These are phyloP conservation scores for Crotalus viridis DNA, from an alignment of 2,113 vertebrate genomes.

Conservation along the genomic window DNA sequence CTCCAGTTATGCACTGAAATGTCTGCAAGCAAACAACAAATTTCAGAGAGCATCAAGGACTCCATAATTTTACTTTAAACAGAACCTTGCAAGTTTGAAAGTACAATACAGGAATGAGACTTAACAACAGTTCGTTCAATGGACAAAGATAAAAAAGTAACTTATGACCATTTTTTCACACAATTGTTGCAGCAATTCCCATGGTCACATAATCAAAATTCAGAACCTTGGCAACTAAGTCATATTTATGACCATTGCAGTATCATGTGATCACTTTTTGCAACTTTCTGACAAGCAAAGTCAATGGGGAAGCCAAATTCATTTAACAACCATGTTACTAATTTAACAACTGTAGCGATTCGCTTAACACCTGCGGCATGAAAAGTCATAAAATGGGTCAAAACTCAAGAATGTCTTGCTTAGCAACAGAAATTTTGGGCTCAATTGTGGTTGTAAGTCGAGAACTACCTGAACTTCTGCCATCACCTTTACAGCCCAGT, in stretches of 20 bases:
- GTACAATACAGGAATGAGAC: neutral
- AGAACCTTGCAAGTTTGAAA: neutral
- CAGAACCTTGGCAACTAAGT: neutral
- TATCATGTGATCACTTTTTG: neutral
- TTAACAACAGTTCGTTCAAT: neutral
- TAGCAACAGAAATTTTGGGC: neutral
- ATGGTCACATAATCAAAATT: neutral
- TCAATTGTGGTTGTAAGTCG: neutral
- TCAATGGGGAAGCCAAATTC: neutral
- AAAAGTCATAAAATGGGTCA: neutral
- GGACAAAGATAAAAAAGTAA: neutral
- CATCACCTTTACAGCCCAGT: neutral
- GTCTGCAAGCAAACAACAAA: no score
- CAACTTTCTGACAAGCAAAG: neutral
- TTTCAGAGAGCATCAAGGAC: neutral
- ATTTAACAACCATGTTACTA: neutral
- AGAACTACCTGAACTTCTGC: neutral
- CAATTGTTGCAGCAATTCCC: neutral
- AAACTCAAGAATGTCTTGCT: neutral
- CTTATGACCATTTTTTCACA: neutral
- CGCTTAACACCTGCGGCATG: neutral
- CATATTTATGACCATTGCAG: neutral
- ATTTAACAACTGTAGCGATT: neutral
- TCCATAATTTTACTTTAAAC: neutral
- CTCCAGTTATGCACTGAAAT: neutral